Conservation (phyloP, 2,113 vertebrate species). For the Indicator indicator region DNA sequence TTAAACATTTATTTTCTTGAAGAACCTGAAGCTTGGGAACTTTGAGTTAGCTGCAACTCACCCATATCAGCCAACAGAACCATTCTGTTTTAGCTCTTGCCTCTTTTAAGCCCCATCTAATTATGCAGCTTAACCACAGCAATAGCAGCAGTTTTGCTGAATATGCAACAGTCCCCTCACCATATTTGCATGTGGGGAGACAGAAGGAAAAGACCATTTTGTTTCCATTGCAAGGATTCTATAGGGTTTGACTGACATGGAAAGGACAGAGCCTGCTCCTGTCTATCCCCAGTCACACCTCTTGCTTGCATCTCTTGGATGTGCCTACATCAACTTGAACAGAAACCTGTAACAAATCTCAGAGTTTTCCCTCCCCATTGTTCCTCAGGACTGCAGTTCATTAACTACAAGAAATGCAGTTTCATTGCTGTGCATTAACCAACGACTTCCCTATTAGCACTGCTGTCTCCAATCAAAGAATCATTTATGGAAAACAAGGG, state of each 20-base stretch:
- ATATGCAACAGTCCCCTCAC: background rate
- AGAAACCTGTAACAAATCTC: background rate
- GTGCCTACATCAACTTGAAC: background rate
- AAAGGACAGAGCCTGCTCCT: background rate
- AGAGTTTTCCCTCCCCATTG: background rate
- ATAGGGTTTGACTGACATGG: background rate
- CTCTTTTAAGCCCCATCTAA: background rate
- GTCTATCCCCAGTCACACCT: background rate
- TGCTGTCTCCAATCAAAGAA: conserved; percentile 44
- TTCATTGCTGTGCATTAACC: conserved; percentile 21
- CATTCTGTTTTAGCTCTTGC: background rate
- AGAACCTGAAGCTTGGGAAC: background rate
- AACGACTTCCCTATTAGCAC: background rate
- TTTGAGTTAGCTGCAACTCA: background rate
- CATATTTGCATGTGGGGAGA: background rate
- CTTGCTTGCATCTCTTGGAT: background rate
- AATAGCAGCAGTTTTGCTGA: background rate
- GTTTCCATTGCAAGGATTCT: background rate
- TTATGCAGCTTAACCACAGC: background rate
- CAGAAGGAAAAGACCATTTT: background rate
- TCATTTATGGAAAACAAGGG: conserved; percentile 61
- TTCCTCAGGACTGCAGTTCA: background rate
- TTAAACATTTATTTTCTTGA: background rate
- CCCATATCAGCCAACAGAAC: background rate
- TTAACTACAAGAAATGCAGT: background rate